Evolutionary conservation across 1,140 invertebrate genomes (phyloP).

Genomic region (Bombus picipes): DNA sequence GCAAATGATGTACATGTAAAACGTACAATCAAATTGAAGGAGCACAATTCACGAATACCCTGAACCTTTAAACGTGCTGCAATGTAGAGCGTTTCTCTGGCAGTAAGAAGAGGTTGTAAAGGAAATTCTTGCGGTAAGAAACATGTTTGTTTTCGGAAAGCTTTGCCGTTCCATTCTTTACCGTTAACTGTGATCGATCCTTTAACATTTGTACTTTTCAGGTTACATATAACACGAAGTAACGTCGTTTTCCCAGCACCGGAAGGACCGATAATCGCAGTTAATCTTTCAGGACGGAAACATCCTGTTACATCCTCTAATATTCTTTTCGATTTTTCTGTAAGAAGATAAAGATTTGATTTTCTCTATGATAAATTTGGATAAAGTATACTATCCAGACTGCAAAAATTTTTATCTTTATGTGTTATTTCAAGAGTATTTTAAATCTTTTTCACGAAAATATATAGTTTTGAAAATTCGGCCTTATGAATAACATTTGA

Average conservation of each 20-base stretch:
- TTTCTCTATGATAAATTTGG: background rate
- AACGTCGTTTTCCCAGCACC: conserved; percentile 93
- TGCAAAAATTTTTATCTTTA: too few species aligned
- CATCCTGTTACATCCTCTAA: conserved; percentile 84
- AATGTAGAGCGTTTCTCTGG: conserved; percentile 86
- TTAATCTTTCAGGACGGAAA: conserved; percentile 85
- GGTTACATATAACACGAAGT: conserved; percentile 86
- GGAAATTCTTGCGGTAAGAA: conserved; percentile 88
- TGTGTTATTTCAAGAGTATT: too few species aligned
- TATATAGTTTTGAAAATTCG: too few species aligned
- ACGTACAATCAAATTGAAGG: conserved; percentile 61
- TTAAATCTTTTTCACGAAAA: too few species aligned
- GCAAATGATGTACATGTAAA: background rate
- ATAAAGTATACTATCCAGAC: too few species aligned
- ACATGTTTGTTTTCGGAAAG: conserved; percentile 85
- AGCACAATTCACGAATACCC: background rate
- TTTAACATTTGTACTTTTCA: conserved; percentile 48
- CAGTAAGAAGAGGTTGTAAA: conserved; percentile 86
- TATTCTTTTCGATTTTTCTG: conserved; percentile 82
- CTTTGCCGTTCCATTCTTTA: conserved; percentile 12
- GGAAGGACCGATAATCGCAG: conserved; percentile 91
- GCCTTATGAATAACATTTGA: too few species aligned
- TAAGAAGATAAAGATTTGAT: conserved; percentile 32
- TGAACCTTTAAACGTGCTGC: conserved; percentile 86
- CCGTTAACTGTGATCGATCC: conserved; percentile 70